phyloP scores from a whole-genome alignment of 2,888 invertebrate genomes.

The Alloplasta piceator region DNA sequence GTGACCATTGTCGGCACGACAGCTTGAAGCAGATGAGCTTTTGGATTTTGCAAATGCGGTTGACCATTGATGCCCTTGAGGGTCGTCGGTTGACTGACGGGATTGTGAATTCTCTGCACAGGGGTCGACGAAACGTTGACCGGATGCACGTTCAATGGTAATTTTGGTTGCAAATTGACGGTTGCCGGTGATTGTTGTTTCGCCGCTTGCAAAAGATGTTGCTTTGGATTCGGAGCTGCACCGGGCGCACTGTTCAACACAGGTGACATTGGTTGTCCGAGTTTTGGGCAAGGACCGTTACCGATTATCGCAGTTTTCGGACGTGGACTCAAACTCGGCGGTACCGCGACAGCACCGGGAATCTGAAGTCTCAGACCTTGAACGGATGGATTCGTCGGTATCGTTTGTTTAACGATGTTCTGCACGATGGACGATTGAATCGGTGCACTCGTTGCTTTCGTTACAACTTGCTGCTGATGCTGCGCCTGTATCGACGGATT shows the following conservation, averaged over 20 bases:
- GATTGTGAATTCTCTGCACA: constrained; percentile 76
- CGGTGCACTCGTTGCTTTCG: constrained; percentile 73
- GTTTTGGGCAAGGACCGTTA: constrained; percentile 74
- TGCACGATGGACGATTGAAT: constrained; percentile 74
- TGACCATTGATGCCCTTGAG: constrained; percentile 80
- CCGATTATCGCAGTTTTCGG: constrained; percentile 72
- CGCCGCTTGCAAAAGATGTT: constrained; percentile 83
- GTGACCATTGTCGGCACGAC: constrained; percentile 84
- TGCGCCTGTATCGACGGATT: constrained; percentile 70
- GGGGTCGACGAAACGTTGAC: constrained; percentile 71
- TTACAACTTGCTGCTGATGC: constrained; percentile 69
- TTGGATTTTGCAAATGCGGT: constrained; percentile 81
- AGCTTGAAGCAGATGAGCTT: constrained; percentile 82
- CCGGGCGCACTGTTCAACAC: constrained; percentile 77
- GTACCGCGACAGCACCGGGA: constrained; percentile 75
- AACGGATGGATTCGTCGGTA: constrained; percentile 69
- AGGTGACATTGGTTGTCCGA: constrained; percentile 81
- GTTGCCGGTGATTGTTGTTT: constrained; percentile 80
- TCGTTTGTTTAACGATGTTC: constrained; percentile 77
- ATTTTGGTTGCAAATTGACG: constrained; percentile 79
- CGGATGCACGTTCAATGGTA: constrained; percentile 76
- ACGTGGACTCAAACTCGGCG: constrained; percentile 78
- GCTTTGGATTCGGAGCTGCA: constrained; percentile 81
- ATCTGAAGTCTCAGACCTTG: constrained; percentile 78
- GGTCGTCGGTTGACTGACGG: constrained; percentile 74